Base-by-base conservation (phyloP, 1,140 invertebrate species). In the Cydia pomonella region DNA sequence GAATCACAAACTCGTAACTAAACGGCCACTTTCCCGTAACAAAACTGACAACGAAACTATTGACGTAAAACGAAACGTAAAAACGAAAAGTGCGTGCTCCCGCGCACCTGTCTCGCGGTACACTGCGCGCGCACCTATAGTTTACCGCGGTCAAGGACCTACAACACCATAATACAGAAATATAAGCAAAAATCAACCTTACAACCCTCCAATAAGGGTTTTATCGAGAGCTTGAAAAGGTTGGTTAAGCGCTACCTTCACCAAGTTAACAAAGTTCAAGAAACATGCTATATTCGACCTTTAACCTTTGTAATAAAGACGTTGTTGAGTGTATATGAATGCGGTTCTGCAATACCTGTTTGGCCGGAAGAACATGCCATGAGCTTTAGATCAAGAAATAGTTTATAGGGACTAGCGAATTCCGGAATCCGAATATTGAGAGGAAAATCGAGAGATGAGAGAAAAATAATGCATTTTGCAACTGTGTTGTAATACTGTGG, bases 71-170 rank as follows among this genome's bases (percentile, higher is more conserved):
- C 38, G 23, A 12, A 23, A 47, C 38, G 44, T 23, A 23, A 23
- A 59, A 12, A 23, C 53, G 21, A 21, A 59, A 59, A 23, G 18
- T 7, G 50, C 88, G 88, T 88, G 81, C 84, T 78, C 80, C 75
- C 73, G 77, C 77, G 77, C 84, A 90, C 89, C 88, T 90, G 87
- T 75, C 81, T 76, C 81, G 80, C 82, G 79, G 78, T 66, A 25
- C 75, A 82, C 80, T 84, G 82, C 76, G 81, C 80, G 50, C 53
- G 76, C 79, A 74, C 75, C 38, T 73, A 23, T 29, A 44, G 18
- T 44, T 44, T 16, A 44, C 66, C 44, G 76, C 81, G 83, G 85
- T 87, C 84, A 89, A 87, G 84, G 84, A 88, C 86, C 87, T 85
- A 33, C 27, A 27, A 27, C 76, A 75, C 82, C 21, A 23, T 23